Evolutionary conservation across 2,888 invertebrate genomes (phyloP).

Genomic region (Masnerella sp.): DNA sequence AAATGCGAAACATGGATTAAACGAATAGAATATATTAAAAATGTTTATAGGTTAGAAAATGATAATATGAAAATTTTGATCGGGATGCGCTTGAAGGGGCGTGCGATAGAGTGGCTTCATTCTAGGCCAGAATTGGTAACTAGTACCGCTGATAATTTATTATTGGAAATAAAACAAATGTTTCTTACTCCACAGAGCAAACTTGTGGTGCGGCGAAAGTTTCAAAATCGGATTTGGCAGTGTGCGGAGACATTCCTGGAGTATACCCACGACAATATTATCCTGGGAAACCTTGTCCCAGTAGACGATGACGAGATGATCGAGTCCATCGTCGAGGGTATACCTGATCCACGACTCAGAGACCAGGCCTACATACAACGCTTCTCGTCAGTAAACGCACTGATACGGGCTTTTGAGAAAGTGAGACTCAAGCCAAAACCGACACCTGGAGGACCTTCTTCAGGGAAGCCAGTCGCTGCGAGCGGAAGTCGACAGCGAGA

Average conservation of each 20-base stretch:
- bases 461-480: background rate
- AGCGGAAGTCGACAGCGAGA: background rate
- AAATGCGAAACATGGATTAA: slow-evolving; percentile 6
- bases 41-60: background rate
- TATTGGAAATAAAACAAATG: slow-evolving; percentile 4
- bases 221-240: slow-evolving; percentile 5
- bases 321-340: slow-evolving; percentile 8
- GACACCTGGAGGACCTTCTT: background rate
- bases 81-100: background rate
- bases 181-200: slow-evolving; percentile 15
- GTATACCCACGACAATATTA: slow-evolving; percentile 8
- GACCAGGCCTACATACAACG: slow-evolving; percentile 18
- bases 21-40: background rate
- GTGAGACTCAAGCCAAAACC: background rate
- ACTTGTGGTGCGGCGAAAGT: background rate
- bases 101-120: slow-evolving; percentile 9
- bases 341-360: slow-evolving; percentile 4
- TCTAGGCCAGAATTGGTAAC: slow-evolving; percentile 4
- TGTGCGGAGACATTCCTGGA: background rate
- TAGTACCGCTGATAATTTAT: background rate
- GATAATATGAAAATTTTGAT: background rate
- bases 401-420: slow-evolving; percentile 13
- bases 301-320: slow-evolving; percentile 5
- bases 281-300: slow-evolving; percentile 5
- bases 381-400: background rate